Evolutionary conservation across 2,113 vertebrate species (phyloP), one percentile per base, ranked within the genome.

Genomic region (Balaeniceps rex): DNA sequence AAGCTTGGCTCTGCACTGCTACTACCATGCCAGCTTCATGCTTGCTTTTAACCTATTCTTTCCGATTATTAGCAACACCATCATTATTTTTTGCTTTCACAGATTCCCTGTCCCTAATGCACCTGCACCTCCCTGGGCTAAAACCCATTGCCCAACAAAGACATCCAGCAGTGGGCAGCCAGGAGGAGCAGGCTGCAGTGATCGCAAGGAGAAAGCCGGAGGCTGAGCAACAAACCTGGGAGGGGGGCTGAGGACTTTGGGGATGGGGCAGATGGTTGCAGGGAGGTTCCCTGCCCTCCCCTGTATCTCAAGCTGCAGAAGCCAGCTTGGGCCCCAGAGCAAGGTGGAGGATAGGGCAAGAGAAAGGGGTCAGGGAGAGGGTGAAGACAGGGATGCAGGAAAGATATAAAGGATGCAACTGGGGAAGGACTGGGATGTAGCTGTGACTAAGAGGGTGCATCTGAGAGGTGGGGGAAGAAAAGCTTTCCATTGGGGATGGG

Each of bases 81-180:
- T 19, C 17, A 5, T 44, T 23, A n/a, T 19, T 42, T 85, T 83
- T 64, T 61, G 52, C 58, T 19, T 52, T 58, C 0, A 5, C 58
- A 3, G 61, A 46, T 71, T 91, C 70, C 54, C 44, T 49, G 42
- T 29, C 69, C 84, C 28, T 64, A 10, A 51, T 12, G 71, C 97
- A 95, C 93, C 96, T 97, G 97, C 81, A 88, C 78, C 21, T 61
- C 34, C 38, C 84, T 46, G 52, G 9, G 38, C 46, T 88, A 76
- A 71, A 86, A 10, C 52, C 33, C 12, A 8, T 21, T 6, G 2
- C 52, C 71, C 65, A 63, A 42, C 31, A 79, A 94, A 54, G 60
- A 60, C 1, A 0, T 40, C 65, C 87, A 93, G 90, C 52, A 70
- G 88, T 12, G 0, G 38, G 57, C 33, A 65, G 49, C 57, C 26